These are phyloP conservation scores for Drosophila azteca DNA, from an alignment of 1,140 invertebrate species.

Conservation along the genomic window DNA sequence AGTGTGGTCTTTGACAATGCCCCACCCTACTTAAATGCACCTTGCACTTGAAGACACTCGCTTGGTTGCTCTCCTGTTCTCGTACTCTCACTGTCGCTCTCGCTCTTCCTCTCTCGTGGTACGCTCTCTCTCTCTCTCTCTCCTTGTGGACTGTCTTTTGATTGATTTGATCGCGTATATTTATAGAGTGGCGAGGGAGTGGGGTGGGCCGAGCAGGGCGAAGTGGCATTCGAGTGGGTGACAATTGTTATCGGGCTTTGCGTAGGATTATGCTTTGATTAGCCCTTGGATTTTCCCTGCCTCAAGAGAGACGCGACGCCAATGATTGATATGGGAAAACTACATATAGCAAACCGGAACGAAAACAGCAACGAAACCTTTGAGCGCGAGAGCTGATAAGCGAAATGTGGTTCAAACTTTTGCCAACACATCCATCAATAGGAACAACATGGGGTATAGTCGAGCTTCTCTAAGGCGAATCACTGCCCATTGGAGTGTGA, in stretches of 20 bases:
- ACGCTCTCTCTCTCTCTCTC: not conserved
- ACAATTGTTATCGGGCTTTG: slow-evolving; percentile 52
- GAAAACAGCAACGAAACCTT: too few species aligned
- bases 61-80: too few species aligned
- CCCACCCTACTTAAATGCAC: slow-evolving; percentile 2
- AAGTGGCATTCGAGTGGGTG: slow-evolving; percentile 47
- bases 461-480: too few species aligned
- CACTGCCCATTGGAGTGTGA: too few species aligned
- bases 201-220: slow-evolving; percentile 10
- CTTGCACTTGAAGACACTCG: not conserved
- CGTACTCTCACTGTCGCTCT: not conserved
- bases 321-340: slow-evolving; percentile 34
- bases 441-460: too few species aligned
- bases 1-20: not conserved
- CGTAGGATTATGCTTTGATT: slow-evolving; percentile 65
- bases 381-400: too few species aligned
- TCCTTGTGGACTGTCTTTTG: slow-evolving; percentile 43
- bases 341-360: too few species aligned
- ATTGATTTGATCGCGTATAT: slow-evolving; percentile 64
- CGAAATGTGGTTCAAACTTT: too few species aligned
- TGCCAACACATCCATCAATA: too few species aligned
- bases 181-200: slow-evolving; percentile 11
- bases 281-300: slow-evolving; percentile 53
- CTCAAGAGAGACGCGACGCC: slow-evolving; percentile 1
- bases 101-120: not conserved